Evolutionary conservation across 2,113 vertebrate genomes (phyloP).

Genomic region (Caretta caretta): DNA sequence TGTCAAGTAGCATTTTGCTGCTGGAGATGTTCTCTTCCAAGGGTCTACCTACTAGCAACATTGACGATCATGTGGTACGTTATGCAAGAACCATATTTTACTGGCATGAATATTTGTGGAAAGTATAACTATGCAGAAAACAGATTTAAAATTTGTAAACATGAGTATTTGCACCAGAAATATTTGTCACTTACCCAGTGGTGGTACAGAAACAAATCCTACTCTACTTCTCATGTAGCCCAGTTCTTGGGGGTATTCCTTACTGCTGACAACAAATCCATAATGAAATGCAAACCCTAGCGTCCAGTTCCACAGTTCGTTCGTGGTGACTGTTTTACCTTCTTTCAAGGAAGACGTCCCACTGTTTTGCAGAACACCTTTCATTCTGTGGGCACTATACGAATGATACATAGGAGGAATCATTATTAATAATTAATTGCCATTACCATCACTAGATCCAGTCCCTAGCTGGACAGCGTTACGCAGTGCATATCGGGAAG

Average conservation of each 20-base stretch:
- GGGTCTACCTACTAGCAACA: background rate
- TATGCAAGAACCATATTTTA: background rate
- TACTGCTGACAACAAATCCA: background rate
- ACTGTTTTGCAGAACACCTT: background rate
- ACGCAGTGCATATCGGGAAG: too few species aligned
- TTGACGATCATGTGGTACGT: fast-evolving
- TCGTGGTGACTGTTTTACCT: too few species aligned
- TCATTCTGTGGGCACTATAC: background rate
- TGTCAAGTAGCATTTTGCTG: background rate
- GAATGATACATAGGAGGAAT: background rate
- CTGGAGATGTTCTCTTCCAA: background rate
- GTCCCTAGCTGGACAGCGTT: too few species aligned
- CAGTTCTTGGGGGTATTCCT: background rate
- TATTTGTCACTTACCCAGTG: background rate
- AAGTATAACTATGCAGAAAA: background rate
- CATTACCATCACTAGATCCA: background rate
- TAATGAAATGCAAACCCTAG: background rate
- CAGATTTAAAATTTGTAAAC: fast-evolving
- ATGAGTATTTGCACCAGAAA: background rate
- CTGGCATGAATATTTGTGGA: background rate
- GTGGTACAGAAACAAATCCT: background rate
- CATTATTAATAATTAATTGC: background rate
- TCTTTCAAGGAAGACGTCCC: background rate
- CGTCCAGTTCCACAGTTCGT: background rate
- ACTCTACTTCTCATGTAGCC: background rate